Evolutionary conservation across 2,888 invertebrate genomes (phyloP), one percentile per base, ranked within the genome.

Genomic region (Pandemis heparana): DNA sequence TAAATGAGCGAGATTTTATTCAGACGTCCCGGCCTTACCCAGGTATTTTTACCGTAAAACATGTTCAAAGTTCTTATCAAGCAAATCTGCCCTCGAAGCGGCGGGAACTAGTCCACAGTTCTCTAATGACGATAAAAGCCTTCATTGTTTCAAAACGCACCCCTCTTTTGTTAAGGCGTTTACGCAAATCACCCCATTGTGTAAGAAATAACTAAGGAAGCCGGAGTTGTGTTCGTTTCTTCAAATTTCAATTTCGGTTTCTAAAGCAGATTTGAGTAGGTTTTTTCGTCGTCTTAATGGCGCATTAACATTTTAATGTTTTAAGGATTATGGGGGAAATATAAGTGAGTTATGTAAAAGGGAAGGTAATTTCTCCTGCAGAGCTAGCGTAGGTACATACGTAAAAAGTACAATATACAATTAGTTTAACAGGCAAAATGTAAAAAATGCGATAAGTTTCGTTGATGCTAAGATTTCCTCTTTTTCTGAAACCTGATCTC

Each of bases 161-260:
- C 74, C 74, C 46, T 75, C 79, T 78, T 76, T 80, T 79, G 77
- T 79, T 61, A 75, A 59, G 59, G 75, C 81, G 83, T 85, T 87
- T 84, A 86, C 80, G 76, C 75, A 77, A 84, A 83, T 82, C 79
- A 80, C 80, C 70, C 75, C 74, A 77, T 79, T 80, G 76, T 64
- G 60, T 62, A 60, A 56, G 71, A 74, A 75, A 67, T 66, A 71
- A 71, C 70, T 71, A 76, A 65, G n/a, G 59, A 60, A 71, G 67
- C 53, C 64, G 8, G 12, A 46, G 18, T 10, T 46, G 39, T 41
- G 62, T 53, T 63, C 63, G 63, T 70, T 64, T 48, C 48, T 64
- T 48, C 0, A 48, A 60, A 39, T 48, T 71, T 53, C 48, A 51
- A 43, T 59, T 59, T 43, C 7, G n/a, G 46, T 56, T 32, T 8